Conservation (phyloP, 2,113 vertebrate species). For the Sapajus apella region DNA sequence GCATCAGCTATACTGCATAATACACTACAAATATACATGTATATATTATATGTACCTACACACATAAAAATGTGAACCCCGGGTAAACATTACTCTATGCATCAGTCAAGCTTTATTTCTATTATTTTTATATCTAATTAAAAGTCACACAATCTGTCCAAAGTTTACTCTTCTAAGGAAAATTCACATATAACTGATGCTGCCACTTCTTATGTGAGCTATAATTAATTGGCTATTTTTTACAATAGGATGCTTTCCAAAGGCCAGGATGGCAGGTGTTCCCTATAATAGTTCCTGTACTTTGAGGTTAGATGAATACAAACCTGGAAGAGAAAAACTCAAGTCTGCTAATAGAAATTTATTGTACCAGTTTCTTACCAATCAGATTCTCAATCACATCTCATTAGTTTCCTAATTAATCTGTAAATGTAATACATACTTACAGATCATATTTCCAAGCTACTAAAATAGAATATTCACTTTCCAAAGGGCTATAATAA, state of each 20-base stretch:
- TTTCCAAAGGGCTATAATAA: conserved; percentile 77
- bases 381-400: conserved; percentile 71
- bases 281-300: conserved; percentile 50
- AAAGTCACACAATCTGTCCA: not conserved
- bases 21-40: not conserved
- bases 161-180: not conserved
- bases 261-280: conserved; percentile 60
- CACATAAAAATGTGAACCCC: not conserved
- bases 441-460: conserved; percentile 74
- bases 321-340: conserved; percentile 55
- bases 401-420: conserved; percentile 84
- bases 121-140: conserved; percentile 6
- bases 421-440: conserved; percentile 72
- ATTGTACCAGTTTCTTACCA: conserved; percentile 71
- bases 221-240: conserved; percentile 56
- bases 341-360: conserved; percentile 67
- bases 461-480: conserved; percentile 78
- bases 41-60: not conserved
- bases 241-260: conserved; percentile 33
- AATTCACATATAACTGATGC: not conserved
- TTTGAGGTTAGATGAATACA: conserved; percentile 43
- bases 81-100: not conserved
- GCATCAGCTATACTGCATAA: not conserved
- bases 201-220: not conserved
- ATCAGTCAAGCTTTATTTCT: not conserved